phyloP scores from a whole-genome alignment of 1,140 invertebrate genomes.

The Araneus ventricosus region DNA sequence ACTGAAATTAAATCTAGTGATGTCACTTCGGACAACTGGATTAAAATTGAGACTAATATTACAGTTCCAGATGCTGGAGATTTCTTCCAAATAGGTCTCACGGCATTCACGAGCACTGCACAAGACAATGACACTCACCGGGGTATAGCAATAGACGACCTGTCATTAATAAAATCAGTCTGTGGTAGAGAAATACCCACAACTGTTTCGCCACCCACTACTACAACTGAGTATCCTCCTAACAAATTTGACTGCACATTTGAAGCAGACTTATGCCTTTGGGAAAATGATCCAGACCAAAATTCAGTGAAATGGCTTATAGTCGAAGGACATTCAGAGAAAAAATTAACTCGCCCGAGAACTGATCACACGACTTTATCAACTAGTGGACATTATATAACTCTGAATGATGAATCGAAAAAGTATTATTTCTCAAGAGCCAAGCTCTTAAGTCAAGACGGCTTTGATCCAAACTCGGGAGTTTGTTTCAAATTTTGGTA shows the following conservation, averaged over 20 bases:
- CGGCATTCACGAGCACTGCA: not conserved
- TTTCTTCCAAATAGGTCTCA: constrained; percentile 69
- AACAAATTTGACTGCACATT: constrained; percentile 70
- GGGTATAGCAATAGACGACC: constrained; percentile 76
- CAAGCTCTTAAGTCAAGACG: constrained; percentile 26
- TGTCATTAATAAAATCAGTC: constrained; percentile 19
- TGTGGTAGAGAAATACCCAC: constrained; percentile 49
- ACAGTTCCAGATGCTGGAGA: constrained; percentile 46
- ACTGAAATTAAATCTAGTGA: constrained; percentile 33
- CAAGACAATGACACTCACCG: constrained; percentile 59
- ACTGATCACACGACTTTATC: constrained; percentile 70
- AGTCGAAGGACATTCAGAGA: constrained; percentile 59
- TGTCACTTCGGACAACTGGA: constrained; percentile 58
- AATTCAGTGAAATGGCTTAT: constrained; percentile 37
- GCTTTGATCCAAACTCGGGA: constrained; percentile 19
- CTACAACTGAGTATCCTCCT: constrained; percentile 37
- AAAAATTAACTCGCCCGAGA: constrained; percentile 39
- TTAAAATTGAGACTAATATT: constrained; percentile 66
- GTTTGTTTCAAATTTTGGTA: constrained; percentile 75
- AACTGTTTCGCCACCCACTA: constrained; percentile 41
- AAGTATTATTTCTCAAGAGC: not conserved
- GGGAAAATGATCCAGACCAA: constrained; percentile 56
- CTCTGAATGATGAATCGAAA: constrained; percentile 37
- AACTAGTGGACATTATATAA: constrained; percentile 67
- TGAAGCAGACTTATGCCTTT: constrained; percentile 61